Evolutionary conservation across 1,140 invertebrate genomes (phyloP), one percentile per base, ranked within the genome.

Genomic region (Pogonomyrmex barbatus): DNA sequence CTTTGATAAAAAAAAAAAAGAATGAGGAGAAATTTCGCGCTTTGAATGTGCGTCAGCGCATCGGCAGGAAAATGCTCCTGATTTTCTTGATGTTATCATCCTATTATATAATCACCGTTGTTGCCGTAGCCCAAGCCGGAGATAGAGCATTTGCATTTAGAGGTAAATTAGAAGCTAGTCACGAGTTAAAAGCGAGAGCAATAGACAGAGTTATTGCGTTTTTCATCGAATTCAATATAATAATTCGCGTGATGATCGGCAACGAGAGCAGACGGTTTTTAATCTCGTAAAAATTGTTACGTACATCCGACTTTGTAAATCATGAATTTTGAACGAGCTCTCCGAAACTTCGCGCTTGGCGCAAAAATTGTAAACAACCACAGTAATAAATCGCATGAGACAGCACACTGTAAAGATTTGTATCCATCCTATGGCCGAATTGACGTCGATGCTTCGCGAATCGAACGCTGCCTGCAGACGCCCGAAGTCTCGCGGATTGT

Each of bases 81-180:
- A 58, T 73, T 24, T n/a, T 24, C 9, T 54, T 10, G 9, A 77
- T 73, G 4, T 76, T 70, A 52, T 30, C 4, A 24, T 24, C 5
- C 47, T 30, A 42, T 33, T 50, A 42, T n/a, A 54, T n/a, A 54
- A 52, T 79, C 62, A n/a, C n/a, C 65, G 50, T 65, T 88, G 33
- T 73, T 42, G 42, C 36, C 45, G 42, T 77, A 76, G 79, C 42
- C 50, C 76, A 10, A 76, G 30, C 30, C 10, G n/a, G 10, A 30
- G 62, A 58, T 62, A 63, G 33, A 71, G 17, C 30, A 67, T 77
- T 36, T 86, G 68, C 70, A 89, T 60, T 78, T 89, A 75, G 77
- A 77, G 10, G 75, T 17, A 45, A 62, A 52, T 39, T 71, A n/a
- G 50, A 58, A 78, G n/a, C 45, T 73, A 62, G 36, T 50, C 52